Percentiles rank a stretch among this genome's conserved stretches.
These are phyloP conservation scores for Sterrhoptilus dennistouni DNA, from an alignment of 2,113 vertebrate species.

Conservation along the genomic window DNA sequence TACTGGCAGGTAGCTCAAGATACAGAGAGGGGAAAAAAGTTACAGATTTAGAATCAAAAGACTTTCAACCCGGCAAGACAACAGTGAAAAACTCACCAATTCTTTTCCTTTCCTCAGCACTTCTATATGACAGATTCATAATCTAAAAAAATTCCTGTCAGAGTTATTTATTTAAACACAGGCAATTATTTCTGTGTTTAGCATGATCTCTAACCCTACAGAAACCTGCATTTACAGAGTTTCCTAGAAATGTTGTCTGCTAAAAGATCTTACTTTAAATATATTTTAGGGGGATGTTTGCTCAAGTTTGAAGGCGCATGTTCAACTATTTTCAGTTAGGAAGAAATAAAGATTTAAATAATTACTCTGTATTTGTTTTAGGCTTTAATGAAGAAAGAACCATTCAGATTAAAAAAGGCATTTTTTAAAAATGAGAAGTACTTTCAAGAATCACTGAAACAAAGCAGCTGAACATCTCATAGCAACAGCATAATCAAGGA, in stretches of 20 bases:
- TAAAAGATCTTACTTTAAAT: neutral
- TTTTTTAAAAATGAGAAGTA: neutral
- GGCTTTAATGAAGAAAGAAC: neutral
- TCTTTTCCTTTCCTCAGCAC: neutral
- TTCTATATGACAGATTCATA: neutral
- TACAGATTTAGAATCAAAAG: neutral
- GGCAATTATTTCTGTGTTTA: neutral
- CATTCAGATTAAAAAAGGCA: neutral
- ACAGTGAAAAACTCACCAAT: neutral
- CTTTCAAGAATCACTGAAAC: neutral
- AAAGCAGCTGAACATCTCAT: neutral
- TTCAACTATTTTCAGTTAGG: neutral
- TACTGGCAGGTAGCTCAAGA: neutral
- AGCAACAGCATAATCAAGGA: neutral
- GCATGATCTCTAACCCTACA: neutral
- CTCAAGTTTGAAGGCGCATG: neutral
- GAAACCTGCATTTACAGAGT: neutral
- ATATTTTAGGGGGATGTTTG: neutral
- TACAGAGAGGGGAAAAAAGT: accelerated
- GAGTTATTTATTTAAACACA: neutral
- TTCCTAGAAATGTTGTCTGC: neutral
- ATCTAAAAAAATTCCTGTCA: neutral
- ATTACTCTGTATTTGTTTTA: neutral
- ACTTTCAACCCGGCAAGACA: neutral
- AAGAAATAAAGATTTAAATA: neutral